phyloP scores from a whole-genome alignment of 2,888 invertebrate genomes.

The Limenitis camilla region DNA sequence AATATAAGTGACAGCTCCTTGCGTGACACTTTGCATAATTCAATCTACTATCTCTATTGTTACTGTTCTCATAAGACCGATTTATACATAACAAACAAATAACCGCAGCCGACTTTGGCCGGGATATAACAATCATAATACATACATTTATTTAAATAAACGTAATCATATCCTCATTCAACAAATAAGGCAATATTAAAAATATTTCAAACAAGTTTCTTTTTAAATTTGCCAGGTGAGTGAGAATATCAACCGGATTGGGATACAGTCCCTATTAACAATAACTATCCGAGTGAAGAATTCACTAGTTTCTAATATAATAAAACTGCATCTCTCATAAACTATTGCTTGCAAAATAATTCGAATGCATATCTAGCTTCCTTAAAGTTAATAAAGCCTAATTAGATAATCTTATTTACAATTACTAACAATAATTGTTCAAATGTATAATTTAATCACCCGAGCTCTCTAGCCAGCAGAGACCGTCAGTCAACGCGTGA shows the following conservation, averaged over 20 bases:
- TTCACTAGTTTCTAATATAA: conserved; percentile 43
- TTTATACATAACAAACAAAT: conserved; percentile 17
- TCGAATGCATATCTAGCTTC: conserved; percentile 63
- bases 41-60: conserved; percentile 16
- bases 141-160: conserved; percentile 9
- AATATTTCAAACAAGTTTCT: conserved; percentile 6
- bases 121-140: conserved; percentile 8
- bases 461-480: conserved; percentile 24
- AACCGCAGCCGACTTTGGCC: conserved; percentile 10
- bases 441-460: conserved; percentile 49
- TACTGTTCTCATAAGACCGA: conserved; percentile 21
- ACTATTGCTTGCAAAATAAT: conserved; percentile 67
- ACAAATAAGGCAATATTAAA: conserved; percentile 10
- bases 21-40: conserved; percentile 10
- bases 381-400: conserved; percentile 53
- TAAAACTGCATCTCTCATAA: conserved; percentile 41
- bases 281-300: conserved; percentile 18
- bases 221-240: background rate
- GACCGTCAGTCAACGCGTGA: conserved; percentile 53
- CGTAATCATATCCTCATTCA: conserved; percentile 9
- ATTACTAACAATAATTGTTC: conserved; percentile 61
- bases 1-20: conserved; percentile 4
- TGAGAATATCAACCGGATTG: background rate
- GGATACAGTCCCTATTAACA: conserved; percentile 7
- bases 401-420: conserved; percentile 70